Percentiles rank a stretch among this genome's conserved stretches.
Conservation (phyloP, 2,797 vertebrate genomes). For the Remorina albescens region DNA sequence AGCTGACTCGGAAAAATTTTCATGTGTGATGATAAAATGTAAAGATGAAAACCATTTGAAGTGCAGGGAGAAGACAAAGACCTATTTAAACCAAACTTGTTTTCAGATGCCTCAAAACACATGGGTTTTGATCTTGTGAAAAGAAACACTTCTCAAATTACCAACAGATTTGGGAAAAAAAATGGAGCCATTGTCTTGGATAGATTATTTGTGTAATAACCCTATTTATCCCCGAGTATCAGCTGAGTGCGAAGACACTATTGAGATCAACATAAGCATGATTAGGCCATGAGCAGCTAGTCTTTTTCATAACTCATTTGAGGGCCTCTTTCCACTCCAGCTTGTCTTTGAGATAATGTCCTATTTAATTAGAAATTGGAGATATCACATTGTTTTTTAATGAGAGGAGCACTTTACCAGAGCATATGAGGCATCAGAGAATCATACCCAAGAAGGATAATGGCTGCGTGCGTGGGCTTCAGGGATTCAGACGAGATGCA, state of each 20-base stretch:
- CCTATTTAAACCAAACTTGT: slow-evolving; percentile 57
- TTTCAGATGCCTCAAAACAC: slow-evolving; percentile 68
- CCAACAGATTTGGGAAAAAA: slow-evolving; percentile 71
- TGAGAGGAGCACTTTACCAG: slow-evolving; percentile 83
- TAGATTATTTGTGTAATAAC: slow-evolving; percentile 87
- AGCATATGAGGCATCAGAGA: slow-evolving; percentile 77
- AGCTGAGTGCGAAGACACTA: slow-evolving; percentile 86
- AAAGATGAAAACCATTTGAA: slow-evolving; percentile 43
- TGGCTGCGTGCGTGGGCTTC: slow-evolving; percentile 64
- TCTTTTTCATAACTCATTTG: slow-evolving; percentile 89
- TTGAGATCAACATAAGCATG: slow-evolving; percentile 86
- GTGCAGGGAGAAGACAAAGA: slow-evolving; percentile 52
- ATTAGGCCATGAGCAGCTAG: slow-evolving; percentile 84
- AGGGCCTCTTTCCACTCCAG: slow-evolving; percentile 85
- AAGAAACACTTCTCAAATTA: slow-evolving; percentile 76
- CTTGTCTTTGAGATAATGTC: slow-evolving; percentile 90
- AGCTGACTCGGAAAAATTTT: slow-evolving; percentile 30
- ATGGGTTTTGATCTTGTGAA: slow-evolving; percentile 62
- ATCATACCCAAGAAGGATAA: slow-evolving; percentile 80
- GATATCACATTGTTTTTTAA: slow-evolving; percentile 88
- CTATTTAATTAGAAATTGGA: slow-evolving; percentile 93
- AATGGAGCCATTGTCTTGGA: slow-evolving; percentile 76
- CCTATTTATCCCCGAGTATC: slow-evolving; percentile 83
- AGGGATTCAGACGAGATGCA: slow-evolving; percentile 71
- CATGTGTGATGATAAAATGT: slow-evolving; percentile 3